Evolutionary conservation across 2,888 invertebrate genomes (phyloP).

Genomic region (Omphaloscelis lunosa): DNA sequence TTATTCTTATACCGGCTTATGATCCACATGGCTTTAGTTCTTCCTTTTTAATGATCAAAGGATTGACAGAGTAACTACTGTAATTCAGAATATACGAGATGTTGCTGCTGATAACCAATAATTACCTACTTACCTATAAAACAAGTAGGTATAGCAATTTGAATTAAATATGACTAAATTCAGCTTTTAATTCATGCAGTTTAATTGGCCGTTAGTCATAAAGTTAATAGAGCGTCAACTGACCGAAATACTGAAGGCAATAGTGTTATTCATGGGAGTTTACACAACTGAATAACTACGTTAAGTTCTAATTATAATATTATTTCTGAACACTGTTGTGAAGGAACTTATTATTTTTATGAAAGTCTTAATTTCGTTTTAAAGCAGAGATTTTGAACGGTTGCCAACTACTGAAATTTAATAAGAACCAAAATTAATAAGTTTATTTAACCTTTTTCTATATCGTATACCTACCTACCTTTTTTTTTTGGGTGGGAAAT

Average conservation of each 20-base stretch:
- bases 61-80: not conserved
- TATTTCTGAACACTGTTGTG: not conserved
- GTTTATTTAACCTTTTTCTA: not conserved
- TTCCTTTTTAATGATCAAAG: not conserved
- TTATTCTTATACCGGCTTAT: conserved; percentile 8
- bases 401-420: not conserved
- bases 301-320: not conserved
- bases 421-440: not conserved
- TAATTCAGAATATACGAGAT: not conserved
- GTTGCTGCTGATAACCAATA: not conserved
- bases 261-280: conserved; percentile 47
- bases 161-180: conserved; percentile 7
- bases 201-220: conserved; percentile 49
- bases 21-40: not conserved
- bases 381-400: not conserved
- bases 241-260: conserved; percentile 74
- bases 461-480: not conserved
- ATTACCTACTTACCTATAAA: not conserved
- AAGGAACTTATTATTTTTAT: not conserved
- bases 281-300: conserved; percentile 12
- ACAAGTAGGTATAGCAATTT: not conserved
- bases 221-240: conserved; percentile 76
- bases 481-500: too few relatives aligned
- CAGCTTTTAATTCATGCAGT: conserved; percentile 7
- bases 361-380: not conserved